Base-by-base conservation (phyloP, 2,113 vertebrate species). In the Hymenochirus boettgeri region DNA sequence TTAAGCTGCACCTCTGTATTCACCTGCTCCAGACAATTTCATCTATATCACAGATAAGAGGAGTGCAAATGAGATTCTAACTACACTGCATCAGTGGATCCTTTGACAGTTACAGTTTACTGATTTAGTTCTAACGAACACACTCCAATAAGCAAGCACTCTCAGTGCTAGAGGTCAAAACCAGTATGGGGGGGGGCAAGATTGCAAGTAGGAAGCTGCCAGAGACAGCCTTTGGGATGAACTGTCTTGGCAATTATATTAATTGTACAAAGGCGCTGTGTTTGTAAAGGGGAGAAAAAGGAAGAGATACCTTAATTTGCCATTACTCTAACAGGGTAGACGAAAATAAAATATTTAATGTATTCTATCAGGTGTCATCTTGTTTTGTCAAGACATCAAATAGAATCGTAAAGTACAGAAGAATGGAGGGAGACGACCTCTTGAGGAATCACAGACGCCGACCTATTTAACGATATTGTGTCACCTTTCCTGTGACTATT, bases 301-400 rank as follows among this genome's bases (percentile, higher is more conserved):
- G 55, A 74, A 76, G 57, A 62, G 73, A 86, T 79, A 83, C 82
- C 79, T 88, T 89, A 89, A 85, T 86, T 82, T 82, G 82, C 82
- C 81, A 80, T 77, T 69, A 77, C 76, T 80, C 79, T 83, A 88
- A 88, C 85, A 91, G 87, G 88, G 86, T 83, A 82, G 78, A 87
- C 82, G 74, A 83, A 87, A 24, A 53, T 23, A 50, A 52, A 85
- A 92, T 92, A 92, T 94, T 96, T 93, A 89, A 94, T 93, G 86
- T 87, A 83, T 80, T 88, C 88, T 92, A 91, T 86, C 88, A 71
- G 81, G 85, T 91, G 91, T 92, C 86, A 76, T 91, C 88, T 91
- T 93, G 92, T 93, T 92, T 95, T 94, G 88, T 89, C 81, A 89
- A 87, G 89, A 90, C 91, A 95, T 97, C 91, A 97, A 96, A 97